These are phyloP conservation scores for Cotesia chilonis DNA, from an alignment of 1,140 invertebrate species.

Conservation along the genomic window DNA sequence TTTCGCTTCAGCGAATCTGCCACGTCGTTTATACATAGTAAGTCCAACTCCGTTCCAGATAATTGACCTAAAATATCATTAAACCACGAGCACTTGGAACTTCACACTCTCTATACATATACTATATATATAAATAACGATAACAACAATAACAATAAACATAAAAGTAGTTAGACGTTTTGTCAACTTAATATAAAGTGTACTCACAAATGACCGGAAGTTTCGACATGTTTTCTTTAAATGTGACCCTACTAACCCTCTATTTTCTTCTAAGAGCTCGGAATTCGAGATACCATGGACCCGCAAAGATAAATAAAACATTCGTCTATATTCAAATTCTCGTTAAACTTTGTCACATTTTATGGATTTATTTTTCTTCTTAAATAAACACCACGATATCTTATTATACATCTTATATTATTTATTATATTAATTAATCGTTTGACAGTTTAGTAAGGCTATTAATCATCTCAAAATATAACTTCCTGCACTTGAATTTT, in stretches of 20 bases:
- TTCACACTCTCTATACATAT: not conserved
- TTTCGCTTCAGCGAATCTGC: conserved; percentile 26
- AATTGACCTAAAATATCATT: conserved; percentile 21
- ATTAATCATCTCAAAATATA: too few relatives aligned
- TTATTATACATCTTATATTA: not conserved
- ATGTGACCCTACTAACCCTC: conserved; percentile 35
- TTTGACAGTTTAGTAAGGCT: too few relatives aligned
- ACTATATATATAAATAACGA: not conserved
- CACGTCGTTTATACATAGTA: conserved; percentile 7
- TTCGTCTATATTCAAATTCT: not conserved
- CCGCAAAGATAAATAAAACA: not conserved
- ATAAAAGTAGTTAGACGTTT: too few relatives aligned
- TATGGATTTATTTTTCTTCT: not conserved
- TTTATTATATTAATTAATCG: not conserved
- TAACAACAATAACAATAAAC: not conserved
- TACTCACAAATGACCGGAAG: conserved; percentile 14
- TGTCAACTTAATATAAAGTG: too few relatives aligned
- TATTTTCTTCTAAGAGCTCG: not conserved
- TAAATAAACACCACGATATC: not conserved
- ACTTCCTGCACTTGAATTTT: too few relatives aligned
- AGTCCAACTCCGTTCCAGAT: conserved; percentile 7
- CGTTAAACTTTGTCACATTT: not conserved
- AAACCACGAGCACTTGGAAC: not conserved
- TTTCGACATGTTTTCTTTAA: conserved; percentile 60
- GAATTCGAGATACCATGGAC: not conserved